Conservation (phyloP, 2,113 vertebrate genomes). For the Gymnobelideus leadbeateri region DNA sequence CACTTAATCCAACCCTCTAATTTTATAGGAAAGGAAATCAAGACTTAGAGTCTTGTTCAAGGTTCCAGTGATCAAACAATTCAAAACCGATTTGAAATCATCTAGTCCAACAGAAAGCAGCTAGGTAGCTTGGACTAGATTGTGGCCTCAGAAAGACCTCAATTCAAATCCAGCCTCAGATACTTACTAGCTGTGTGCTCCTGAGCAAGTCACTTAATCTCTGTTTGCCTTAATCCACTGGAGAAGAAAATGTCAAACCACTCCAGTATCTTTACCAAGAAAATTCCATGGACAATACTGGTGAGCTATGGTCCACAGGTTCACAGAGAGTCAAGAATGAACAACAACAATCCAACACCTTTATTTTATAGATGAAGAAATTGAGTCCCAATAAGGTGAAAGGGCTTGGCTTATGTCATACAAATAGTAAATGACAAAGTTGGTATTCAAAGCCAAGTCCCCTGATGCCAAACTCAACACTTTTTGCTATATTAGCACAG, state of each 20-base stretch:
- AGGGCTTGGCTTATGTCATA: background rate
- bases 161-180: background rate
- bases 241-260: background rate
- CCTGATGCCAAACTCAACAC: slow-evolving; percentile 10
- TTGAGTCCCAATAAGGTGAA: background rate
- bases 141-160: background rate
- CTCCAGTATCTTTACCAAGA: background rate
- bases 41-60: slow-evolving; percentile 12
- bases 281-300: background rate
- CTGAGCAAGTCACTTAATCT: background rate
- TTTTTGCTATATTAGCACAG: background rate
- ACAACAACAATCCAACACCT: background rate
- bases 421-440: slow-evolving; percentile 15
- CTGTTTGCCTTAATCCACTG: background rate
- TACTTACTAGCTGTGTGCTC: background rate
- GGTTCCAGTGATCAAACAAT: background rate
- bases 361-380: slow-evolving; percentile 29
- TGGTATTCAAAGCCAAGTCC: background rate
- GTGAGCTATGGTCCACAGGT: background rate
- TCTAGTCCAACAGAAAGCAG: background rate
- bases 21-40: slow-evolving; percentile 50
- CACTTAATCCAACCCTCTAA: slow-evolving; percentile 15
- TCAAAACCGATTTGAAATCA: background rate
- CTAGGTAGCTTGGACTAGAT: background rate
- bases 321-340: background rate